phyloP scores from a whole-genome alignment of 1,140 invertebrate species.

The Pristionchus pacificus region DNA sequence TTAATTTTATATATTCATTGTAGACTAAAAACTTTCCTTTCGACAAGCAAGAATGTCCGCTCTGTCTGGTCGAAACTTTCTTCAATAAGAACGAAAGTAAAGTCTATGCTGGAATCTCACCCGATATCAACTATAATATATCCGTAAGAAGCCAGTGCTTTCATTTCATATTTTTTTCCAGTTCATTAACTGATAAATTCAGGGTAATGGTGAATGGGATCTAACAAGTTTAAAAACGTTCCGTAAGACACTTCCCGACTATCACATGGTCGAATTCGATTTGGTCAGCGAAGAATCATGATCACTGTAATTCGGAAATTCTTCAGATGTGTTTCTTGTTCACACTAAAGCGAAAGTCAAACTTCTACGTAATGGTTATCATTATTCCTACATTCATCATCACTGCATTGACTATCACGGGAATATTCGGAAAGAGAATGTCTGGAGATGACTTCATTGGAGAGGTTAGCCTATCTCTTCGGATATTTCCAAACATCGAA shows the following conservation, averaged over 20 bases:
- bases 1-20: too few relatives aligned
- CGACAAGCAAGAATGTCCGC: neutral
- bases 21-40: neutral
- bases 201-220: neutral
- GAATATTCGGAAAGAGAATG: neutral
- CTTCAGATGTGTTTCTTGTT: neutral
- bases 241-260: neutral
- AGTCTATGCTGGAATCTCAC: neutral
- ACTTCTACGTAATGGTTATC: neutral
- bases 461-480: neutral
- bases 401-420: neutral
- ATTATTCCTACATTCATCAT: neutral
- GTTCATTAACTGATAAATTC: too few relatives aligned
- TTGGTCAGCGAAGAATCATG: neutral
- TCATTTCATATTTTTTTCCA: too few relatives aligned
- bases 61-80: neutral
- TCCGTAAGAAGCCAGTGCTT: neutral
- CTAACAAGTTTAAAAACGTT: neutral
- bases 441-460: neutral
- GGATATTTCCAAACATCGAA: neutral
- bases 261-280: neutral
- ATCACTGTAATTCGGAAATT: neutral
- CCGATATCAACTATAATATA: neutral
- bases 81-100: neutral
- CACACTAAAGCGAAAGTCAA: neutral